Evolutionary conservation across 2,888 invertebrate genomes (phyloP), one percentile per base, ranked within the genome.

Genomic region (Catocala sponsa): DNA sequence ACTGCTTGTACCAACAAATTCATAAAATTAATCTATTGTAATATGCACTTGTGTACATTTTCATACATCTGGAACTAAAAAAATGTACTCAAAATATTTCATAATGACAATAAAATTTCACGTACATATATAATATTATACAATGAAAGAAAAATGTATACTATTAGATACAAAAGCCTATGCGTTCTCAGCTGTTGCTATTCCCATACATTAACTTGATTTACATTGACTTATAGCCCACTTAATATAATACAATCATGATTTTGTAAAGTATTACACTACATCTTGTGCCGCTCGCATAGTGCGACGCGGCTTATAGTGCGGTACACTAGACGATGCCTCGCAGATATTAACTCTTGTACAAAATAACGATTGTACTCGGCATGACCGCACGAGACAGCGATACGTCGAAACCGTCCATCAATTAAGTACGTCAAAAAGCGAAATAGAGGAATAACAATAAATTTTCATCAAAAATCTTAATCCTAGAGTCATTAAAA

Each of bases 71-170:
- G 60, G 63, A 70, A 76, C 70, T 50, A 61, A 65, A 70, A 74
- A 78, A 74, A 73, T 78, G 80, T 80, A 77, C 74, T 79, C 74
- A 72, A 72, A 78, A 78, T 72, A 75, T 75, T 76, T 70, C 73
- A 75, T 72, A 70, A 70, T 73, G 78, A 77, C 68, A 72, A 67
- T 69, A 70, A 57, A 72, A 64, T 67, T 72, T 69, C 70, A 72
- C 70, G 60, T 78, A 75, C 66, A 71, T 77, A 68, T 55, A 69
- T 67, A 73, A 68, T 78, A 82, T 78, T 72, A 76, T 82, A 83
- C 79, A 82, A 75, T 71, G 69, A 76, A 65, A 70, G 69, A 9
- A 38, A 65, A 76, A 74, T 74, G 75, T 75, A 74, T 73, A 76
- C 66, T 70, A 76, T 70, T 76, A 80, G 70, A 79, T 79, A 81